Percentiles rank a stretch among this genome's conserved stretches.
phyloP scores from a whole-genome alignment of 2,888 invertebrate species.

The Rhabditoides inermis region DNA sequence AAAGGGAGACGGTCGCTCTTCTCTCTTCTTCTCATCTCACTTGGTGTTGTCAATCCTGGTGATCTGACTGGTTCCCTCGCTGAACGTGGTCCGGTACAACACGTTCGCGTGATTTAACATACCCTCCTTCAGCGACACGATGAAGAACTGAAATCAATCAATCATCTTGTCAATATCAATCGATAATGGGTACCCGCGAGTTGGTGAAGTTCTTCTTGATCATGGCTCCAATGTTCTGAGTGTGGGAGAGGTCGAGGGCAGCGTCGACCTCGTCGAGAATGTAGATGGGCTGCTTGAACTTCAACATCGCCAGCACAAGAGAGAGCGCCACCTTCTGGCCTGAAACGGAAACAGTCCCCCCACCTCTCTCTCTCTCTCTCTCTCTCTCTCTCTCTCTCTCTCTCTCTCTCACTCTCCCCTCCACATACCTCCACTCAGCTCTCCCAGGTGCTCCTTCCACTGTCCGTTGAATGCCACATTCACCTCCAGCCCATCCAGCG shows the following conservation, averaged over 20 bases:
- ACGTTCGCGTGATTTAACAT: too few species aligned
- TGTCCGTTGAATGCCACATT: conserved; percentile 79
- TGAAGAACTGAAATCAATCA: too few species aligned
- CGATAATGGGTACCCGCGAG: conserved; percentile 78
- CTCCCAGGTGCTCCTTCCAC: conserved; percentile 91
- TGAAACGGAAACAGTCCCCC: conserved; percentile 36
- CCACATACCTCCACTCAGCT: conserved; percentile 93
- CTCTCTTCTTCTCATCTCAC: too few species aligned
- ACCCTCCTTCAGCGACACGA: too few species aligned
- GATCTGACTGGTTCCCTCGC: too few species aligned
- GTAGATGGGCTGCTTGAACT: conserved; percentile 93
- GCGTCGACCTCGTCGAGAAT: conserved; percentile 96
- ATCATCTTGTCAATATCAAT: too few species aligned
- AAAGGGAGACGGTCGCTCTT: too few species aligned
- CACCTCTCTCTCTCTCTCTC: neutral
- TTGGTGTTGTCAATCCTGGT: too few species aligned
- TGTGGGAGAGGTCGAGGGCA: conserved; percentile 90
- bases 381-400: neutral
- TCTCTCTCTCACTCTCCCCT: too few species aligned
- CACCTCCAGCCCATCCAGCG: conserved; percentile 79
- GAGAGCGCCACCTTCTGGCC: conserved; percentile 82
- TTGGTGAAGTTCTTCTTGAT: conserved; percentile 77
- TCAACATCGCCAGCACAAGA: conserved; percentile 84
- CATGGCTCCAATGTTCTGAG: conserved; percentile 96
- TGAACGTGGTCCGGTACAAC: too few species aligned